Evolutionary conservation across 2,797 vertebrate species (phyloP).

Genomic region (Leptoclinus maculatus): DNA sequence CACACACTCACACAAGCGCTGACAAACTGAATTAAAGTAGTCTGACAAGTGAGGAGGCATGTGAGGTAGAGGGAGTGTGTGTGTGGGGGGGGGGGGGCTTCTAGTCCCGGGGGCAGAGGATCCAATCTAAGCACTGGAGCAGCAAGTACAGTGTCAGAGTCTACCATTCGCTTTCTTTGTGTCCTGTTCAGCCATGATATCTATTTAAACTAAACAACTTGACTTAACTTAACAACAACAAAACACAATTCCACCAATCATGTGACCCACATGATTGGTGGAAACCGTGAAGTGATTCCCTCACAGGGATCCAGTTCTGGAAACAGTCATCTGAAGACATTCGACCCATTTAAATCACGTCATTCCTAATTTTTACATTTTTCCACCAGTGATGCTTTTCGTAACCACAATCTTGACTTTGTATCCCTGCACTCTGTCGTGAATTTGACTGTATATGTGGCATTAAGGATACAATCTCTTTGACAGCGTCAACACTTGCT

Average conservation of each 20-base stretch:
- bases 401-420: neutral
- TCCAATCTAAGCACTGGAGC: constrained; percentile 59
- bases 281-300: neutral
- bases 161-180: constrained; percentile 17
- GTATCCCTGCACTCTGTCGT: neutral
- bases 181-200: constrained; percentile 9
- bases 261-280: neutral
- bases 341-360: constrained; percentile 10
- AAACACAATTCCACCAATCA: constrained; percentile 9
- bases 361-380: neutral
- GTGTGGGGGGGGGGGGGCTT: constrained; percentile 1
- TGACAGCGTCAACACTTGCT: neutral
- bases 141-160: constrained; percentile 49
- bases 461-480: constrained; percentile 10
- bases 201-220: constrained; percentile 1
- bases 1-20: constrained; percentile 31
- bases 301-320: neutral
- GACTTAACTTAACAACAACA: neutral
- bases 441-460: neutral
- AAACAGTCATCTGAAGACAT: neutral
- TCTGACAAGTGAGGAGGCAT: constrained; percentile 64
- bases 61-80: constrained; percentile 26
- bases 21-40: constrained; percentile 70
- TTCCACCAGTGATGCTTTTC: neutral
- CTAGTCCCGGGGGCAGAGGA: constrained; percentile 41